Conservation (phyloP, 30 jellyfish, hydroid and myxozoan genomes). For the Turritopsis dohrnii region DNA sequence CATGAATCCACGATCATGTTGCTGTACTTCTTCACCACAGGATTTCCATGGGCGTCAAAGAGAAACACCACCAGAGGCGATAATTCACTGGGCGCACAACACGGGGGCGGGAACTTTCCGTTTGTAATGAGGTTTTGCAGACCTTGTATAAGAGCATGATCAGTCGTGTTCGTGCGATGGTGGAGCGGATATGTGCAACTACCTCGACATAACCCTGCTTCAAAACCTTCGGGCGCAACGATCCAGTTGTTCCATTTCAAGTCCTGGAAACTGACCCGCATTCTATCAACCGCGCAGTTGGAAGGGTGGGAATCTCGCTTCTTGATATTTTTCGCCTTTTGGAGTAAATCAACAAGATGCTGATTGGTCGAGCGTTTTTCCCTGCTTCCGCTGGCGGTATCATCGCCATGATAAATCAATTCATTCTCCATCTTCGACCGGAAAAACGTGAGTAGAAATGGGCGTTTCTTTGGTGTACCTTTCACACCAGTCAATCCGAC, state of each 20-base stretch:
- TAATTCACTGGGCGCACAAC: conserved; percentile 25
- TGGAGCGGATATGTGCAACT: conserved; percentile 8
- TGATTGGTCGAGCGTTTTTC: neutral
- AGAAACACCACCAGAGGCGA: conserved; percentile 17
- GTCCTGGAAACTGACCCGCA: neutral
- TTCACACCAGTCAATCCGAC: conserved; percentile 18
- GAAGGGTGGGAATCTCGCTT: neutral
- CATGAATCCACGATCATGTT: conserved; percentile 22
- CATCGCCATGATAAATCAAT: neutral
- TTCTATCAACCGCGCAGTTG: neutral
- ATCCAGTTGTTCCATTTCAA: conserved; percentile 21
- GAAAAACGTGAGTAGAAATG: conserved; percentile 4
- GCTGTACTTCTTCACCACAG: neutral
- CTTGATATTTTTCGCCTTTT: neutral
- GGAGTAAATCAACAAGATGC: neutral
- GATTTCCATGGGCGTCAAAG: conserved; percentile 9
- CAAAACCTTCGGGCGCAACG: conserved; percentile 10
- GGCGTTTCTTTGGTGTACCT: conserved; percentile 7
- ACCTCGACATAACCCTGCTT: neutral
- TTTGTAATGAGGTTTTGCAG: neutral
- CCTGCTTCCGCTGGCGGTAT: neutral
- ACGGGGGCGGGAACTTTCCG: conserved; percentile 18
- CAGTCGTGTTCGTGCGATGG: neutral
- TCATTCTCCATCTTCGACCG: neutral
- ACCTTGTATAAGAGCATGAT: conserved; percentile 17